Conservation (phyloP, 2,113 vertebrate genomes). For the Reinhardtius hippoglossoides region DNA sequence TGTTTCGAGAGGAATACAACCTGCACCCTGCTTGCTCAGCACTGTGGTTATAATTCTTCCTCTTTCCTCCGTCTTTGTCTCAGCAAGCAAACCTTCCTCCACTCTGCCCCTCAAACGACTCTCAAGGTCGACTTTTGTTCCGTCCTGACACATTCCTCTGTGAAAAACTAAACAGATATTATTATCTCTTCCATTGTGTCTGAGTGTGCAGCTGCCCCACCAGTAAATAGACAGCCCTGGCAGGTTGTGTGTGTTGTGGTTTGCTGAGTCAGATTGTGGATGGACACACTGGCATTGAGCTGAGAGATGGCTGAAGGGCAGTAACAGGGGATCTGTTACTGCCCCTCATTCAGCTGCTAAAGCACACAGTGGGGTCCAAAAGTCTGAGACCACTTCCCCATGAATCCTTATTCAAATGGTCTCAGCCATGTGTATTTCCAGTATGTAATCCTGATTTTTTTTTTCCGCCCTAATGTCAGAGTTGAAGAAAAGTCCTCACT, state of each 20-base stretch:
- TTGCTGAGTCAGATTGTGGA: constrained; percentile 55
- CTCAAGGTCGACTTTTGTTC: constrained; percentile 53
- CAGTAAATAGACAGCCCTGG: constrained; percentile 39
- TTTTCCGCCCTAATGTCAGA: background rate
- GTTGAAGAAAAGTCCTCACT: constrained; percentile 5
- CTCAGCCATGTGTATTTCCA: background rate
- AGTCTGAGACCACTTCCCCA: background rate
- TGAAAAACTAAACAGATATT: constrained; percentile 40
- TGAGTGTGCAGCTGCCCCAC: background rate
- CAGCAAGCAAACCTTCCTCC: constrained; percentile 26
- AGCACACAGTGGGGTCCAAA: background rate
- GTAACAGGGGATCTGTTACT: constrained; percentile 20
- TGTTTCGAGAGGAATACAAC: constrained; percentile 33
- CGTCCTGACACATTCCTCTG: constrained; percentile 12
- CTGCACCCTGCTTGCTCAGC: constrained; percentile 58
- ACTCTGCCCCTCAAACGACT: constrained; percentile 40
- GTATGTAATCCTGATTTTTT: background rate
- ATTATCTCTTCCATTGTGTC: constrained; percentile 24
- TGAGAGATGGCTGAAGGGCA: constrained; percentile 30
- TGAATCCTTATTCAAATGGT: background rate
- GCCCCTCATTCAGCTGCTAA: background rate
- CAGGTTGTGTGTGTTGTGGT: constrained; percentile 37
- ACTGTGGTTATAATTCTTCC: constrained; percentile 32
- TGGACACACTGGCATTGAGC: constrained; percentile 44
- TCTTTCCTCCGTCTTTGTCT: constrained; percentile 35